Evolutionary conservation across 2,113 vertebrate genomes (phyloP).

Genomic region (Hiodon alosoides): DNA sequence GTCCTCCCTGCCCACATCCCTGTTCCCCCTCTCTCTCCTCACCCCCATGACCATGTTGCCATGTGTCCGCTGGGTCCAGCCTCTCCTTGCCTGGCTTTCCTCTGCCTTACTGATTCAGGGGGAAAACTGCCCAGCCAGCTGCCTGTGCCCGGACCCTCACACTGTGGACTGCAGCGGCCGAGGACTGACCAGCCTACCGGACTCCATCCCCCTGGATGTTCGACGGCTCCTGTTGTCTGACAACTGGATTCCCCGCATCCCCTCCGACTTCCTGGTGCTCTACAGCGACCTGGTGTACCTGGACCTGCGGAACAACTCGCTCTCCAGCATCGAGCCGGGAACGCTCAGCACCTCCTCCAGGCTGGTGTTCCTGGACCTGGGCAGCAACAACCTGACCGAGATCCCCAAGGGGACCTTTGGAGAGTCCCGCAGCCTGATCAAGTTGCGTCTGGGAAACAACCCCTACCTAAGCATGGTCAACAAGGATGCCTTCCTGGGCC

Average conservation of each 20-base stretch:
- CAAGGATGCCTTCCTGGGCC: constrained; percentile 81
- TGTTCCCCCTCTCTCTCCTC: constrained; percentile 14
- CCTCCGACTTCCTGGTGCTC: constrained; percentile 90
- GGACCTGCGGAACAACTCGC: constrained; percentile 92
- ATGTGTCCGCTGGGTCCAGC: constrained; percentile 63
- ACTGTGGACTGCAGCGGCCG: constrained; percentile 89
- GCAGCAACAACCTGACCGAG: constrained; percentile 90
- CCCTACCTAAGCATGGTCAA: constrained; percentile 81
- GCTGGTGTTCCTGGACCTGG: constrained; percentile 88
- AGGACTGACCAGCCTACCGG: constrained; percentile 77
- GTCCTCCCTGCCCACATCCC: constrained; percentile 10
- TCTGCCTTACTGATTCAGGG: constrained; percentile 61
- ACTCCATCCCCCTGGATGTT: constrained; percentile 85
- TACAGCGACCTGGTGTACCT: constrained; percentile 92
- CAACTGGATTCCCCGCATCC: constrained; percentile 86
- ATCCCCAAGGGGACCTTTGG: constrained; percentile 81
- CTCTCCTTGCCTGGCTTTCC: constrained; percentile 56
- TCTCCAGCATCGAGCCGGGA: constrained; percentile 80
- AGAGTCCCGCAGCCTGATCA: constrained; percentile 83
- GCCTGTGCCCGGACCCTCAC: constrained; percentile 84
- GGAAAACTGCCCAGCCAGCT: constrained; percentile 75
- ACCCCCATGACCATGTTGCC: constrained; percentile 69
- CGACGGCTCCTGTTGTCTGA: constrained; percentile 80
- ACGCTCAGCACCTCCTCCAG: constrained; percentile 86
- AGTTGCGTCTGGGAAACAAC: constrained; percentile 81